A percentile compares a stretch with the other conserved stretches of the same genome.
phyloP scores from a whole-genome alignment of 2,113 vertebrate genomes.

The Corythaeola cristata region DNA sequence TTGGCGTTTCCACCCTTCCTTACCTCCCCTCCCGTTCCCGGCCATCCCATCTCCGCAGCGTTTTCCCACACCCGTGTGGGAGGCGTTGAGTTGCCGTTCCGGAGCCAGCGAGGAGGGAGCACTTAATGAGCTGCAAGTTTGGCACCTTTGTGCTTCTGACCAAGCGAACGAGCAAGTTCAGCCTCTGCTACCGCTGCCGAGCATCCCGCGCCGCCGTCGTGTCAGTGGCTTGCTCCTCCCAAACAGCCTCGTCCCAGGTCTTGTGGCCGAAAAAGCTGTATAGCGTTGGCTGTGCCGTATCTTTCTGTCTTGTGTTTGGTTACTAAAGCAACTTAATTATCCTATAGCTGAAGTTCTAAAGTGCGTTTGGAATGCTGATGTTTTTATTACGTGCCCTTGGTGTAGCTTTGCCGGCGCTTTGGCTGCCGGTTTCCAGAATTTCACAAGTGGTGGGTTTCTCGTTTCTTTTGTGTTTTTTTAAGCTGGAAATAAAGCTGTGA shows the following conservation, averaged over 20 bases:
- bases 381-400: not conserved
- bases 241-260: not conserved
- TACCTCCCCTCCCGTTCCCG: not conserved
- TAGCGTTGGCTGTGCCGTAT: not conserved
- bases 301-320: not conserved
- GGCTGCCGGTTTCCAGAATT: not conserved
- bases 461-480: not conserved
- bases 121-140: not conserved
- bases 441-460: not conserved
- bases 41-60: not conserved
- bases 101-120: not conserved
- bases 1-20: not conserved
- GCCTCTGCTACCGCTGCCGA: not conserved
- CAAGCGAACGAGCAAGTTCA: rapidly evolving
- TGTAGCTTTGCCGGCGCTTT: constrained; percentile 45
- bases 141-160: not conserved
- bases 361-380: constrained; percentile 32
- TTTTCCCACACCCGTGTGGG: not conserved
- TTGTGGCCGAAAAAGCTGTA: not conserved
- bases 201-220: not conserved
- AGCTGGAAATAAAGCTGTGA: constrained; percentile 35
- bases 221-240: not conserved
- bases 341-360: not conserved
- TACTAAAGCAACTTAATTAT: not conserved
- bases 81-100: not conserved